Conservation (phyloP, 1,140 invertebrate species). For the Lordiphosa stackelbergi region DNA sequence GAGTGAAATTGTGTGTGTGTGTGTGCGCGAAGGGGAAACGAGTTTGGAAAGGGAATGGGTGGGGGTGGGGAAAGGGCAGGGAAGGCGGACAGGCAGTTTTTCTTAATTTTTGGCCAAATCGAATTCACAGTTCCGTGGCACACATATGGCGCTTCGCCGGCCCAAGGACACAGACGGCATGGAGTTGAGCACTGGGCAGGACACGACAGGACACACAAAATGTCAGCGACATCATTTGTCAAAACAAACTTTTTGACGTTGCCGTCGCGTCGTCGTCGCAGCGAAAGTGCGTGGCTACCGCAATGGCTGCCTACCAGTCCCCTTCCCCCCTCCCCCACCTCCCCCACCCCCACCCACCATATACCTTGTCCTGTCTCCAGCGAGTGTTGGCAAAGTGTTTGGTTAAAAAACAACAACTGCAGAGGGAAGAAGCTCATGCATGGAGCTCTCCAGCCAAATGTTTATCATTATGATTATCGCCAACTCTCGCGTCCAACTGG, state of each 20-base stretch:
- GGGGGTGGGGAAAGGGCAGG: background rate
- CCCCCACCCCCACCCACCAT: background rate
- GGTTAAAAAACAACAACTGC: slow-evolving; percentile 32
- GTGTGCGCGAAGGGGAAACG: background rate
- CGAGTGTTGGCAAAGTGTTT: background rate
- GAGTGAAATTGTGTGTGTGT: slow-evolving; percentile 1
- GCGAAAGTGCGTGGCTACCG: slow-evolving; percentile 55
- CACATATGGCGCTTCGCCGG: slow-evolving; percentile 45
- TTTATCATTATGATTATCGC: slow-evolving; percentile 65
- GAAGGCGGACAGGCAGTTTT: too few relatives aligned
- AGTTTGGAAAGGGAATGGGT: background rate
- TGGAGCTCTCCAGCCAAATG: slow-evolving; percentile 15
- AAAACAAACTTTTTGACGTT: slow-evolving; percentile 69
- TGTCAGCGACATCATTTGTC: slow-evolving; percentile 68
- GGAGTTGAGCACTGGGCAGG: background rate
- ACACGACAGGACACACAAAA: slow-evolving; percentile 20
- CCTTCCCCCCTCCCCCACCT: too few relatives aligned
- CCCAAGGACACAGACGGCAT: slow-evolving; percentile 15
- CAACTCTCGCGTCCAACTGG: slow-evolving; percentile 17
- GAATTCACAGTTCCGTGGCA: slow-evolving; percentile 25
- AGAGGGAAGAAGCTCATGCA: slow-evolving; percentile 12
- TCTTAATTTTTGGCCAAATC: too few relatives aligned
- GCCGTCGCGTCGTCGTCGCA: slow-evolving; percentile 41
- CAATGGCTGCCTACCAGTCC: background rate
- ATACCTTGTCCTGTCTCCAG: background rate